Base-by-base conservation (phyloP, 1,140 invertebrate species). In the Hycleus cichorii region DNA sequence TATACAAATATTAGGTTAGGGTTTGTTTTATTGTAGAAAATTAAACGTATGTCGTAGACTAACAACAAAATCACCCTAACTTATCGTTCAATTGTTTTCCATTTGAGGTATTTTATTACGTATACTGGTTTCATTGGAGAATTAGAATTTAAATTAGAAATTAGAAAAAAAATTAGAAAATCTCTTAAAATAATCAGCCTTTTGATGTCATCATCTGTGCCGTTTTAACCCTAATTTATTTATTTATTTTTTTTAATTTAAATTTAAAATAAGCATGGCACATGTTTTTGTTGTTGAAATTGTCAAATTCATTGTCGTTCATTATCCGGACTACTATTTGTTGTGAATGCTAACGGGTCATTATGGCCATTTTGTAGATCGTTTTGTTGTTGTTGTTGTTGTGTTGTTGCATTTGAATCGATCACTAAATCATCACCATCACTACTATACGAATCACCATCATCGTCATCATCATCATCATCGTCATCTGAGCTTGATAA, bases 401-500 rank as follows among this genome's bases (percentile, higher is more conserved):
- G 9, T 46, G 56, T 39, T 63, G 67, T 32, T 42, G 62, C 61
- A 18, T 66, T 62, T 2, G 67, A 62, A 39, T 74, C 72, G 54
- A 74, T 74, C 7, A 74, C 66, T 39, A 74, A 60, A 48, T 72
- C 72, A 25, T 74, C 71, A 11, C 70, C 72, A 47, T 74, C 71
- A 45, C 69, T 72, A 55, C 72, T 74, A 57, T 73, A 74, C 7
- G 70, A 74, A 58, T 74, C 72, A 24, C 68, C 72, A 39, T 73
- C 72, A 12, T 74, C 18, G 18, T 18, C 18, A 18, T 18, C 18
- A 18, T 18, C 18, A 58, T 74, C 72, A 24, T 67, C 72, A 39
- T 73, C 72, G n/a, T 74, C 72, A 10, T 74, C 72, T 1, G 72
- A 74, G 67, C 71, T 73, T 3, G 71, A 74, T 27, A 74, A 51